These are phyloP conservation scores for Tetragnatha montana DNA, from an alignment of 2,888 invertebrate genomes.

Conservation along the genomic window DNA sequence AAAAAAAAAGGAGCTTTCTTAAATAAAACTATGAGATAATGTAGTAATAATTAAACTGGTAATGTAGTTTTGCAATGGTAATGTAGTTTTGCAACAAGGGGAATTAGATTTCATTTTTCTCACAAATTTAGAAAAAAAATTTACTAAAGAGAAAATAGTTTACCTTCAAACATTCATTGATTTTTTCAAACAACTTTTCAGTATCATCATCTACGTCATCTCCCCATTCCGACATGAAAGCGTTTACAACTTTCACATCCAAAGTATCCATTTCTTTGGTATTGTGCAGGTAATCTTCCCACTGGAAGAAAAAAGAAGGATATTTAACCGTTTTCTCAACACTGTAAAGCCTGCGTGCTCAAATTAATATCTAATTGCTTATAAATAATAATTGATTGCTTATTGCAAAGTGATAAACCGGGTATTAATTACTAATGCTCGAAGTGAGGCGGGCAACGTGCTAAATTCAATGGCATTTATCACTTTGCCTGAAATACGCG, in stretches of 20 bases:
- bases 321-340: too few relatives aligned
- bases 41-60: too few relatives aligned
- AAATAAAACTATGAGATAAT: too few relatives aligned
- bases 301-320: constrained; percentile 21
- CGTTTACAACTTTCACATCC: constrained; percentile 13
- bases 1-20: too few relatives aligned
- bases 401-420: neutral
- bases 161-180: constrained; percentile 6
- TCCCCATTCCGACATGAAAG: constrained; percentile 15
- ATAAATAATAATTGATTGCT: neutral
- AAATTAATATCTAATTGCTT: neutral
- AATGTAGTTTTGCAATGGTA: too few relatives aligned
- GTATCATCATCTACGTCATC: constrained; percentile 14
- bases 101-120: too few relatives aligned
- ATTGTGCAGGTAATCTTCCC: constrained; percentile 31
- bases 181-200: neutral
- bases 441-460: too few relatives aligned
- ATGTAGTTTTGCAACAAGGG: too few relatives aligned
- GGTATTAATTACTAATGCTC: neutral
- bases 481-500: too few relatives aligned
- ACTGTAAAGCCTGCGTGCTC: neutral
- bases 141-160: too few relatives aligned
- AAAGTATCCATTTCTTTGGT: constrained; percentile 39
- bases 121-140: too few relatives aligned
- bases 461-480: too few relatives aligned